Evolutionary conservation across 2,888 invertebrate species (phyloP).

Genomic region (Plutella xylostella): DNA sequence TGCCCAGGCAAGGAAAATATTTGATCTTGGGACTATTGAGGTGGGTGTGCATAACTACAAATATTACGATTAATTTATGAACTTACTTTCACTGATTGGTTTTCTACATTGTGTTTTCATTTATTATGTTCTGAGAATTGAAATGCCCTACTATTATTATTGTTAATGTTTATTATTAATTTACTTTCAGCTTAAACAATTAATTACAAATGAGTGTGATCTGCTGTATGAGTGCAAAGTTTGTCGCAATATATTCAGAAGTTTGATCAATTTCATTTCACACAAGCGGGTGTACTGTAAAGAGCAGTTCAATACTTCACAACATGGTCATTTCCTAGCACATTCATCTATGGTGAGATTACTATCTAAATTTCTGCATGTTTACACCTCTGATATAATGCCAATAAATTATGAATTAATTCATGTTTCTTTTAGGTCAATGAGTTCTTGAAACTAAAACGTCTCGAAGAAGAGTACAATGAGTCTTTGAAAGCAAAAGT

Average conservation of each 20-base stretch:
- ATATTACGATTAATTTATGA: background rate
- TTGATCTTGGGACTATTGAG: slow-evolving; percentile 82
- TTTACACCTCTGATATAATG: background rate
- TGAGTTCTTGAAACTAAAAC: slow-evolving; percentile 60
- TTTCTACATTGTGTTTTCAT: background rate
- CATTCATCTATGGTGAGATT: slow-evolving; percentile 54
- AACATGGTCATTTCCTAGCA: slow-evolving; percentile 54
- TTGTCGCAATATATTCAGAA: slow-evolving; percentile 88
- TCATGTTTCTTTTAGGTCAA: slow-evolving; percentile 32
- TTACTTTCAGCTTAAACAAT: slow-evolving; percentile 73
- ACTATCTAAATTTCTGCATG: background rate
- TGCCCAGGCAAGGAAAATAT: slow-evolving; percentile 76
- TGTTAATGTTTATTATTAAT: background rate
- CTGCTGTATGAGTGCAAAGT: slow-evolving; percentile 90
- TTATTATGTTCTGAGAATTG: no score
- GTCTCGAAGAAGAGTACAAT: slow-evolving; percentile 54
- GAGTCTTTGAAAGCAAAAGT: slow-evolving; percentile 38
- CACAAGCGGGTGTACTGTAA: slow-evolving; percentile 89
- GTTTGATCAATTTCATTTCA: slow-evolving; percentile 87
- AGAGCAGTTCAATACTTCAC: slow-evolving; percentile 60
- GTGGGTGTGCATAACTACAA: slow-evolving; percentile 45
- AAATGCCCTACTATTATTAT: background rate
- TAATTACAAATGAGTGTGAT: slow-evolving; percentile 87
- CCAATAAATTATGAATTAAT: no score
- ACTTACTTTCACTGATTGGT: no score